Evolutionary conservation across 2,113 vertebrate genomes (phyloP), one percentile per base, ranked within the genome.

Genomic region (Melanostigma gelatinosum): DNA sequence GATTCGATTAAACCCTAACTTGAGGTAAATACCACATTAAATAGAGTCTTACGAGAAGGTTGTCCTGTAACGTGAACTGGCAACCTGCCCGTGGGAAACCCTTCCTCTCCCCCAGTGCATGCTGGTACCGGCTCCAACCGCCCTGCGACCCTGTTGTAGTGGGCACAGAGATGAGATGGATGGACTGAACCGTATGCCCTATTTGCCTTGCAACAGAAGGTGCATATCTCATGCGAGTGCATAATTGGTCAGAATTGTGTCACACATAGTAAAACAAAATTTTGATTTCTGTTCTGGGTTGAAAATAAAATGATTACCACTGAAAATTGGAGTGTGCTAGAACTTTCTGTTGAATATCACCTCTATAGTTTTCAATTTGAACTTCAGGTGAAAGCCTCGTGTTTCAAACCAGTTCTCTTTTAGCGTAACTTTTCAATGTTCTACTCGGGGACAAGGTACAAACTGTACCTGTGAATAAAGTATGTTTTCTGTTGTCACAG

Each of bases 121-220:
- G 40, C 64, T 80, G 64, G 50, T 57, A 81, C 46, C 38, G 62
- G 20, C 64, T 72, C 55, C 20, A 60, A 58, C 40, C 60, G 42
- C 62, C 27, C 12, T 22, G 50, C 46, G 61, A 82, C 10, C 2
- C 67, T 6, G 18, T 34, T 62, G 83, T 38, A 81, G 38, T 55
- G 63, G n/a, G 65, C 27, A 57, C 50, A 38, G 52, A 50, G 55
- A 84, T 65, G 63, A 84, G 75, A 73, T 75, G 40, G 38, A 58
- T 48, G 57, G 34, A 70, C 73, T 44, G 69, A 91, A 79, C 81
- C 62, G 13, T 66, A 6, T 86, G 85, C 67, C 82, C 74, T 89
- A 87, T 85, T 79, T 85, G 44, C 48, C 4, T 72, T 61, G 74
- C 36, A 72, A 65, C 70, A 68, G 34, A 84, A 54, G 60, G 10